Evolutionary conservation across 2,797 vertebrate genomes (phyloP).

Genomic region (Chelon labrosus): DNA sequence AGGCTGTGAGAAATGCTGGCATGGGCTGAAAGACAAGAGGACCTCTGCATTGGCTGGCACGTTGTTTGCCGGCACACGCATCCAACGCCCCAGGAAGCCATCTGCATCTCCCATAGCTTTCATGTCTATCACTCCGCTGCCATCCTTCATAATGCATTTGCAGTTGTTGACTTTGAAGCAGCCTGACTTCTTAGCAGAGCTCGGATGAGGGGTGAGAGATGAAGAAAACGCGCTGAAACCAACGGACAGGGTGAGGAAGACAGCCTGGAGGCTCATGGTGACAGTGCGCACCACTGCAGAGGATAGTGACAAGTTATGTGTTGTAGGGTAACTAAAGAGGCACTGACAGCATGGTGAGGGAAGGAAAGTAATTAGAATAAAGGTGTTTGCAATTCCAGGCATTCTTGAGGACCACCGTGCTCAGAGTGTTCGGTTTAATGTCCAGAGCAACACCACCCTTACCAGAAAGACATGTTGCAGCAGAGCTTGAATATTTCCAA

Average conservation of each 20-base stretch:
- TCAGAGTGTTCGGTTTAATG: not conserved
- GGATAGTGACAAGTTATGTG: not conserved
- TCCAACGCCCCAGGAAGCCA: slow-evolving; percentile 71
- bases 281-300: not conserved
- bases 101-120: slow-evolving; percentile 71
- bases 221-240: slow-evolving; percentile 5
- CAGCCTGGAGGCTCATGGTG: slow-evolving; percentile 47
- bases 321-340: slow-evolving; percentile 15
- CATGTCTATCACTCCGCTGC: slow-evolving; percentile 82
- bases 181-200: slow-evolving; percentile 35
- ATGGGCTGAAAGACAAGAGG: slow-evolving; percentile 82
- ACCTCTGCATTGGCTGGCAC: slow-evolving; percentile 15
- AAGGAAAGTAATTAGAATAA: slow-evolving; percentile 68
- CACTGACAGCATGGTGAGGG: slow-evolving; percentile 51
- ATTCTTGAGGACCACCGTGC: slow-evolving; percentile 39
- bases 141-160: slow-evolving; percentile 85
- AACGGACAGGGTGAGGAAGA: slow-evolving; percentile 18
- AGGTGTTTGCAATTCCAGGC: slow-evolving; percentile 66
- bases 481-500: no score
- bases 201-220: not conserved
- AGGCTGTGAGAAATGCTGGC: slow-evolving; percentile 79
- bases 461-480: no score
- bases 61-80: slow-evolving; percentile 36
- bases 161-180: slow-evolving; percentile 85
- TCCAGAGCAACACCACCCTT: no score